phyloP scores from a whole-genome alignment of 2,113 vertebrate species.

The Vicugna pacos region DNA sequence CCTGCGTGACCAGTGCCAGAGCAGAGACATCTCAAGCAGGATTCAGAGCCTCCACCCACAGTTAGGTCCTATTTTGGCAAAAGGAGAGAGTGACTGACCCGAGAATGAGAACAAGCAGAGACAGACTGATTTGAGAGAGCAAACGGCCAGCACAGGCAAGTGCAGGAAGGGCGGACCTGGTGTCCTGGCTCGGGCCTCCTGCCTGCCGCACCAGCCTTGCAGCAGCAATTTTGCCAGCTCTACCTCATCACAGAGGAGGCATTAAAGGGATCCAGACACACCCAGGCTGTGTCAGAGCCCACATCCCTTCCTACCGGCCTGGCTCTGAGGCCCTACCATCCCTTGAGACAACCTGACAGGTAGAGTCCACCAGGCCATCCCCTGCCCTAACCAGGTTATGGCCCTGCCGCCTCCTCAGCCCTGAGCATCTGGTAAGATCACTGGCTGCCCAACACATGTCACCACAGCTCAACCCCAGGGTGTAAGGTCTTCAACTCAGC shows the following conservation, averaged over 20 bases:
- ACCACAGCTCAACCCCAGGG: neutral
- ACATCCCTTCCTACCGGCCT: neutral
- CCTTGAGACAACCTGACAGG: neutral
- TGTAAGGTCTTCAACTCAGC: neutral
- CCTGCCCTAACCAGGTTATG: neutral
- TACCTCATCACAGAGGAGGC: neutral
- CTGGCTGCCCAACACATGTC: neutral
- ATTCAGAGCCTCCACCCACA: neutral
- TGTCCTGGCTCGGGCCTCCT: neutral
- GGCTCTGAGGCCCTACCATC: neutral
- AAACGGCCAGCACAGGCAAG: neutral
- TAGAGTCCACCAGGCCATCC: neutral
- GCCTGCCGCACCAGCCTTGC: neutral
- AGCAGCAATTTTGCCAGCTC: neutral
- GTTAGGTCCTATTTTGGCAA: neutral
- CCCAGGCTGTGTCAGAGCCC: neutral
- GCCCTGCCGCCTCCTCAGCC: neutral
- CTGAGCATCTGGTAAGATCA: neutral
- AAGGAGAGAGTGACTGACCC: neutral
- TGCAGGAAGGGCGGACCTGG: fast-evolving
- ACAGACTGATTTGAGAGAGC: neutral
- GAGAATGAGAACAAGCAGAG: neutral
- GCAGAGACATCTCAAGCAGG: neutral
- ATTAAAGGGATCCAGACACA: neutral
- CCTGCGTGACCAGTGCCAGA: neutral